Base-by-base conservation (phyloP, 2,113 vertebrate genomes). In the Callipepla californica region DNA sequence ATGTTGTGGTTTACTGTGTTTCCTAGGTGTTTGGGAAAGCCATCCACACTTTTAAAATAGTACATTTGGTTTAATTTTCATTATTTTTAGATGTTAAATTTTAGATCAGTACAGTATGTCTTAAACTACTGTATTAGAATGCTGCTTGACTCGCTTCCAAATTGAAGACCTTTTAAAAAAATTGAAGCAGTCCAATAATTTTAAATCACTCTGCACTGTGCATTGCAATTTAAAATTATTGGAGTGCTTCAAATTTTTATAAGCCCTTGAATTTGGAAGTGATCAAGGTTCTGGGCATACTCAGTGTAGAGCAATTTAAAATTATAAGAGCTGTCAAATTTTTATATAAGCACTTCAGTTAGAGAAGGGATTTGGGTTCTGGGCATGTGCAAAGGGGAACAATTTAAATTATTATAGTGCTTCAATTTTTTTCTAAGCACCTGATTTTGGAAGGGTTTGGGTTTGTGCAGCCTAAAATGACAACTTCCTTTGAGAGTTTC, bases 161-260 rank as follows among this genome's bases (percentile, higher is more conserved):
- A 98, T 97, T 97, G 97, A 98, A 98, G 97, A 97, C 97, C 97
- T 98, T 98, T 98, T 97, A 97, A 98, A 97, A 97, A 98, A 97
- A 98, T 97, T 97, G 97, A 98, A 98, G 96, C 97, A 97, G 97
- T 98, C 97, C 97, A 98, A 98, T 98, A 98, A 98, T 98, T 98
- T 98, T 98, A 98, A 98, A 98, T 98, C 98, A 98, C 97, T 98
- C 97, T 98, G 95, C 97, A 98, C 97, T 97, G 97, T 98, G 98
- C 98, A 96, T 98, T 98, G 97, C 98, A 98, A 98, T 98, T 98
- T 98, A 98, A 98, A 98, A 98, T 98, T 98, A 98, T 98, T 98
- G 98, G 97, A 98, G 98, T 98, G 98, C 98, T 98, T 98, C 98
- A 98, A 98, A 98, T 98, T 98, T 98, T 98, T 98, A 98, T 98